Base-by-base conservation (phyloP, 1,140 invertebrate genomes). In the Drosophila ercepeae region DNA sequence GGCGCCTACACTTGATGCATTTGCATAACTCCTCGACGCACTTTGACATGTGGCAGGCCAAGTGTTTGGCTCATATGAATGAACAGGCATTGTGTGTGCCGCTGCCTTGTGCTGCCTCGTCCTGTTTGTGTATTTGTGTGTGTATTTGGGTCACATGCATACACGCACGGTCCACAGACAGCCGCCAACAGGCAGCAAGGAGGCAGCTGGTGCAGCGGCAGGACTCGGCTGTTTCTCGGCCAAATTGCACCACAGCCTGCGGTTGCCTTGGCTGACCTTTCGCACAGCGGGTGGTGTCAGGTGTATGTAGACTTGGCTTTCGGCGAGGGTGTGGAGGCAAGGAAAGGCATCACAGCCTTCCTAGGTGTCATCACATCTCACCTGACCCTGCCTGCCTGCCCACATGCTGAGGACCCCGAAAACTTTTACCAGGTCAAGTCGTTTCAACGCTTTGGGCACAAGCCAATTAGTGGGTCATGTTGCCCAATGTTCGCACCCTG, bases 21-120 rank as follows among this genome's bases (percentile, higher is more conserved):
- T 84, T 84, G 81, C 81, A 84, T 86, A 84, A 84, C 81, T 86
- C 76, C 73, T 72, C 61, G 72, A 84, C 81, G 81, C 81, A 84
- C 81, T 84, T 84, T 84, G 81, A 84, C 82, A 84, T 81, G 81
- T 63, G 75, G 71, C 81, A 73, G 76, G 52, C 58, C 46, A 58
- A 54, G 55, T 76, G 50, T 53, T 69, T 39, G 42, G 65, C 68
- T 70, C 45, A 59, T 71, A 52, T 59, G 68, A 71, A 59, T 71
- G 68, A 69, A 69, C 65, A 46, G 52, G 16, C 39, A 53, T 67
- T 67, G 60, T 67, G 27, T 27, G 19, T 53, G 42, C 46, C 7
- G 19, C 16, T 45, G 16, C 42, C 3, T 16, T 11, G 8, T 57
- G 27, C n/a, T n/a, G n/a, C n/a, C n/a, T n/a, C n/a, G n/a, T n/a